Conservation (phyloP, 2,888 invertebrate species). For the Campoplex capitator region DNA sequence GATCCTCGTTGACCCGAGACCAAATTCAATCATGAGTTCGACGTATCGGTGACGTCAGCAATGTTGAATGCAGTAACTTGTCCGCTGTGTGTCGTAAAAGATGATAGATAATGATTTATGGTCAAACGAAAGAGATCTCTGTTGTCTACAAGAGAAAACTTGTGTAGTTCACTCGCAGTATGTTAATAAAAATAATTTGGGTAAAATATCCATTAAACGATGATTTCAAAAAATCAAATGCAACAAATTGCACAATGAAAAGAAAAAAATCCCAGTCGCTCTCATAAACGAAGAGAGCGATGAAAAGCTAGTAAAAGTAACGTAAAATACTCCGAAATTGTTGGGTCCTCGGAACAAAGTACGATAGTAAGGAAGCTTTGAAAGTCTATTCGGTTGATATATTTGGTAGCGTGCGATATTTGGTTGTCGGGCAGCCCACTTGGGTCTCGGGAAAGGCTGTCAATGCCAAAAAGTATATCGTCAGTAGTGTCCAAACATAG, state of each 20-base stretch:
- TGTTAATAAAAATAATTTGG: not conserved
- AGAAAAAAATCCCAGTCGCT: not conserved
- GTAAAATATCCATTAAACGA: not conserved
- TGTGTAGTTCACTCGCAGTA: not conserved
- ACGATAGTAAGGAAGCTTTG: not conserved
- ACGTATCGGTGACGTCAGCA: conserved; percentile 82
- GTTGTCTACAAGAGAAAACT: not conserved
- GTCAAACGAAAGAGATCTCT: not conserved
- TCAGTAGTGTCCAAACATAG: conserved; percentile 79
- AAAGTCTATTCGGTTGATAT: conserved; percentile 2
- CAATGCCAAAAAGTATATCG: conserved; percentile 82
- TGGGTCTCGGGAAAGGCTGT: conserved; percentile 73
- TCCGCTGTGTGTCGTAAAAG: conserved; percentile 9
- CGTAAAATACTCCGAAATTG: not conserved
- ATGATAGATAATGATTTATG: not conserved
- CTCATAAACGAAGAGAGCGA: not conserved
- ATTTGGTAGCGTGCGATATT: conserved; percentile 26
- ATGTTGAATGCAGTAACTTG: conserved; percentile 67
- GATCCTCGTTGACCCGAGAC: conserved; percentile 76
- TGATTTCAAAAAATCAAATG: not conserved
- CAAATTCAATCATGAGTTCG: conserved; percentile 76
- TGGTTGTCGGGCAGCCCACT: conserved; percentile 58
- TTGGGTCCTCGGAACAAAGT: not conserved
- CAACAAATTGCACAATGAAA: not conserved
- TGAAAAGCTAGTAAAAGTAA: not conserved